Evolutionary conservation across 2,113 vertebrate genomes (phyloP).

Genomic region (Urocynchramus pylzowi): DNA sequence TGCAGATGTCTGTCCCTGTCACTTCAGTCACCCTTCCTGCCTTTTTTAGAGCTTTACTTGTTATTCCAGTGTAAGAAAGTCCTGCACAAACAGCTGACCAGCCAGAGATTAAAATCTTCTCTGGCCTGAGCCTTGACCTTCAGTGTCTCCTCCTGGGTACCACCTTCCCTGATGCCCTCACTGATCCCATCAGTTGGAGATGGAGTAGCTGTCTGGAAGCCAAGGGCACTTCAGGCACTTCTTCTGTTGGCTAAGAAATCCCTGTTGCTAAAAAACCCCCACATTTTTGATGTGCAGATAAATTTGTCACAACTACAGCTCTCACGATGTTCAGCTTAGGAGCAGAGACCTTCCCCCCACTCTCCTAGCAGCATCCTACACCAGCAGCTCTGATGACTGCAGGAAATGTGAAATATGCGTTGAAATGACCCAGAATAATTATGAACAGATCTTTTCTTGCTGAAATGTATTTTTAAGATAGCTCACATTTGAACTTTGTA

Average conservation of each 20-base stretch:
- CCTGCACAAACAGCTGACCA: neutral
- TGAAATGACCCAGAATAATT: neutral
- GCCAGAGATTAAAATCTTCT: neutral
- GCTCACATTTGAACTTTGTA: neutral
- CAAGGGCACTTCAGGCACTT: neutral
- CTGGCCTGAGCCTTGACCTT: neutral
- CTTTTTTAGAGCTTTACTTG: neutral
- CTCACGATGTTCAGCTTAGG: neutral
- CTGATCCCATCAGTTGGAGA: neutral
- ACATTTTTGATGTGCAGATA: neutral
- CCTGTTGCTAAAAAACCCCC: neutral
- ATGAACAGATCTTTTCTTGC: neutral
- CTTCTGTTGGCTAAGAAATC: neutral
- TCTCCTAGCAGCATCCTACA: neutral
- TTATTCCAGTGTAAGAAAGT: neutral
- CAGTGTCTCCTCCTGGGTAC: neutral
- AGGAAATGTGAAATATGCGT: neutral
- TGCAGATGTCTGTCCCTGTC: neutral
- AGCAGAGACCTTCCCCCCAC: neutral
- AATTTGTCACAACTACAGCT: neutral
- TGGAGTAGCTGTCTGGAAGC: neutral
- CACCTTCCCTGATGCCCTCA: neutral
- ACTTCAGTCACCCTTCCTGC: neutral
- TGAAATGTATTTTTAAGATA: neutral
- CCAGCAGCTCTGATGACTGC: neutral